phyloP scores from a whole-genome alignment of 2,113 vertebrate genomes.

The Uropsilus gracilis region DNA sequence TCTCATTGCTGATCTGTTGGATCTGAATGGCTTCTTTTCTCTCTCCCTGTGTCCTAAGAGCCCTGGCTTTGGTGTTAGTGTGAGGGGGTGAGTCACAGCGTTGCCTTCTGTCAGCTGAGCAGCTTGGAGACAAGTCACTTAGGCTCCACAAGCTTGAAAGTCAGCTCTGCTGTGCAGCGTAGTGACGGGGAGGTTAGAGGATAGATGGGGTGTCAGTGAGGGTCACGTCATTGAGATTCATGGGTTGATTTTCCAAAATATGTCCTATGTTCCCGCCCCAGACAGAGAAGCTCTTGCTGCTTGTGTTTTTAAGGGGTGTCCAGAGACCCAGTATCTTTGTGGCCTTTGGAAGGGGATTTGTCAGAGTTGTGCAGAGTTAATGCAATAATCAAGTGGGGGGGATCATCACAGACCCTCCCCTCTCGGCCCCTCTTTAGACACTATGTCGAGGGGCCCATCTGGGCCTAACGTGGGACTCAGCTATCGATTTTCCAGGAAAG shows the following conservation, averaged over 20 bases:
- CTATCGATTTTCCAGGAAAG: not conserved
- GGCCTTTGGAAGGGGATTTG: not conserved
- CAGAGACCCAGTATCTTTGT: not conserved
- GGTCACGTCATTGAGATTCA: not conserved
- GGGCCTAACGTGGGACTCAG: too few relatives aligned
- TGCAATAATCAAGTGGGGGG: not conserved
- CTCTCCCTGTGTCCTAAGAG: not conserved
- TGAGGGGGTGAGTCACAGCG: not conserved
- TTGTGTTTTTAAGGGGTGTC: not conserved
- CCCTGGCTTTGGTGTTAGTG: not conserved
- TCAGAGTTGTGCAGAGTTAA: not conserved
- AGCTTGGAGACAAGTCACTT: not conserved
- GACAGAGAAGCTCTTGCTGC: not conserved
- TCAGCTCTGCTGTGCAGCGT: not conserved
- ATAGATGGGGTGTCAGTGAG: fast-evolving
- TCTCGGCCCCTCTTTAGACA: not conserved
- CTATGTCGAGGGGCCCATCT: not conserved
- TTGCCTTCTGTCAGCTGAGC: not conserved
- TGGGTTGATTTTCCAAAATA: not conserved
- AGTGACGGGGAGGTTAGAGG: not conserved
- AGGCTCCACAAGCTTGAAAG: not conserved
- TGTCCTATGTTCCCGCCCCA: not conserved
- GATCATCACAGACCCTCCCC: not conserved
- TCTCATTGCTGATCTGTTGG: not conserved
- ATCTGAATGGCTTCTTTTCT: not conserved